These are phyloP conservation scores for Heliconius himera DNA, from an alignment of 1,140 invertebrate species.

Conservation along the genomic window DNA sequence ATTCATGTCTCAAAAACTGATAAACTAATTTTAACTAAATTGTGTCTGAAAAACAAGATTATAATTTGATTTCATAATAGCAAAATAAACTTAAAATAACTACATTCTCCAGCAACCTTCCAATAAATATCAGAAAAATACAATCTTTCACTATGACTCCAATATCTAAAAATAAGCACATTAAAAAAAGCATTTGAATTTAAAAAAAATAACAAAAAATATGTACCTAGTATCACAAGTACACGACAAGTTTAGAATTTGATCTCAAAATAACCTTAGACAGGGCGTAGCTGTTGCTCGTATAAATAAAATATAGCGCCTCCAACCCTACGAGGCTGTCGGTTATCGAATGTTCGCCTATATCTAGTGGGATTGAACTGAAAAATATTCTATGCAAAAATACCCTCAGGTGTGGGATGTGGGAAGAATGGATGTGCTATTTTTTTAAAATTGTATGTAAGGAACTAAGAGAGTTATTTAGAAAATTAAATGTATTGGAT, in stretches of 20 bases:
- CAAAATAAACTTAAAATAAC: too few species aligned
- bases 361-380: slow-evolving; percentile 59
- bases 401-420: slow-evolving; percentile 24
- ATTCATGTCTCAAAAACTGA: too few species aligned
- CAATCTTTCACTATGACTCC: too few species aligned
- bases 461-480: too few species aligned
- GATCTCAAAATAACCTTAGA: slow-evolving; percentile 25
- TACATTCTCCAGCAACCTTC: too few species aligned
- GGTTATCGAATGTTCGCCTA: slow-evolving; percentile 40
- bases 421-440: slow-evolving; percentile 33
- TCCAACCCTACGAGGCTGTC: slow-evolving; percentile 6
- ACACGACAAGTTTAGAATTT: slow-evolving; percentile 20
- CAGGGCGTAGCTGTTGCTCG: slow-evolving; percentile 13
- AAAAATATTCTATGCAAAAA: slow-evolving; percentile 71
- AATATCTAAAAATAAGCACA: too few species aligned
- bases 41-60: too few species aligned
- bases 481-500: too few species aligned
- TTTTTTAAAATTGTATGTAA: not conserved
- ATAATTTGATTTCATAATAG: too few species aligned
- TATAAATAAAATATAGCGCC: slow-evolving; percentile 41
- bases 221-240: not conserved
- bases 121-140: too few species aligned
- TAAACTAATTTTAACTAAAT: too few species aligned
- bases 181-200: too few species aligned
- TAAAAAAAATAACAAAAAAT: not conserved